phyloP scores from a whole-genome alignment of 1,140 invertebrate species.

The Monochamus saltuarius region DNA sequence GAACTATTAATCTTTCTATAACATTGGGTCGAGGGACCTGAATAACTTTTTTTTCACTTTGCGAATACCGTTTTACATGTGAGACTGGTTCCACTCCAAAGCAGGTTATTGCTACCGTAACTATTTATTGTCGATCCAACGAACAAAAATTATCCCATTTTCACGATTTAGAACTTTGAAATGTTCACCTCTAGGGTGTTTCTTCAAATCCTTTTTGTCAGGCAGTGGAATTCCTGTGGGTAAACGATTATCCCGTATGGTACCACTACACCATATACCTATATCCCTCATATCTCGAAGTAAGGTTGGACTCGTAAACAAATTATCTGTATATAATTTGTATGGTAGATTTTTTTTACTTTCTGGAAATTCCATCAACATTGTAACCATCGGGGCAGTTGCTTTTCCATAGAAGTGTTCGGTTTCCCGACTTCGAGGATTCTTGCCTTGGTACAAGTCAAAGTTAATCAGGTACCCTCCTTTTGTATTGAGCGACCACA shows the following conservation, averaged over 20 bases:
- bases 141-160: no score
- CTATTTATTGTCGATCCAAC: constrained; percentile 41
- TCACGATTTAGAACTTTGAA: no score
- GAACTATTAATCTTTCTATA: constrained; percentile 39
- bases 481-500: constrained; percentile 14
- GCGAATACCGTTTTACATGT: constrained; percentile 39
- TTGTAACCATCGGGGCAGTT: not conserved
- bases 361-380: not conserved
- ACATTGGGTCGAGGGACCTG: constrained; percentile 34
- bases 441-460: constrained; percentile 8
- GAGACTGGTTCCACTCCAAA: constrained; percentile 31
- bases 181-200: constrained; percentile 1
- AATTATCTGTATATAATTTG: constrained; percentile 16
- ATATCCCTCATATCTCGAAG: constrained; percentile 3
- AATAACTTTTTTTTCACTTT: constrained; percentile 37
- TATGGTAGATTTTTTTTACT: constrained; percentile 4
- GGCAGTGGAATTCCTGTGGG: constrained; percentile 5
- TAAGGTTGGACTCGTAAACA: constrained; percentile 11
- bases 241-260: constrained; percentile 16
- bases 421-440: not conserved
- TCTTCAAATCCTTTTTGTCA: constrained; percentile 9
- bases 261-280: constrained; percentile 9
- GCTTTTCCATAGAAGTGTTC: constrained; percentile 3
- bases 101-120: constrained; percentile 36
- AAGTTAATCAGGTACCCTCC: constrained; percentile 8